Percentiles rank a stretch among this genome's conserved stretches.
phyloP scores from a whole-genome alignment of 2,113 vertebrate species.

The Sylvietta virens region DNA sequence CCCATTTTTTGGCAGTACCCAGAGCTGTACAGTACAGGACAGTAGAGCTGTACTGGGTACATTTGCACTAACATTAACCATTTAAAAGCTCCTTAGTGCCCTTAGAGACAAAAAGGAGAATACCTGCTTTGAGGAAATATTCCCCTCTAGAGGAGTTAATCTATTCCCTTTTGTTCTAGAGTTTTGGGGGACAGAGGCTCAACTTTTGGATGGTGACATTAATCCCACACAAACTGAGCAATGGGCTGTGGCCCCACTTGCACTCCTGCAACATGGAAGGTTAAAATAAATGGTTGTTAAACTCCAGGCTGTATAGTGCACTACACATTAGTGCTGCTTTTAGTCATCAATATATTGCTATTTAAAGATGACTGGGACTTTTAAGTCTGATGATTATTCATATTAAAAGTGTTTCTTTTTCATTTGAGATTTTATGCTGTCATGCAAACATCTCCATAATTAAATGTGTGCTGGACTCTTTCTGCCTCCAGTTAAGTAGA shows the following conservation, averaged over 20 bases:
- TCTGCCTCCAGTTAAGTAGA: neutral
- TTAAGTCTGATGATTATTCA: neutral
- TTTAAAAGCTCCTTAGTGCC: neutral
- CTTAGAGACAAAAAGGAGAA: neutral
- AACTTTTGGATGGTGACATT: neutral
- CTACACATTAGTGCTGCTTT: neutral
- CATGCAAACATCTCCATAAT: neutral
- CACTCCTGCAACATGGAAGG: neutral
- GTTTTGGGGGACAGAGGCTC: neutral
- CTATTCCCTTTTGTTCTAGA: neutral
- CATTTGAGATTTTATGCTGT: neutral
- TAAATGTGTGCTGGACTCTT: neutral
- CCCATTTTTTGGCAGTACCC: neutral
- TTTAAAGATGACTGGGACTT: neutral
- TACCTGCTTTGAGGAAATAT: neutral
- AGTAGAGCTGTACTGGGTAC: neutral
- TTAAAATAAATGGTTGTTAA: neutral
- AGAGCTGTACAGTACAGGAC: too few relatives aligned
- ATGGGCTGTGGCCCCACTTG: rapidly evolving
- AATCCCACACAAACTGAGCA: neutral
- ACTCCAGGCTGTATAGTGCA: neutral
- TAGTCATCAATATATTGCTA: neutral
- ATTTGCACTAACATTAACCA: neutral
- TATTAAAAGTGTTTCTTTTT: neutral
- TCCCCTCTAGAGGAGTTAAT: neutral